phyloP scores from a whole-genome alignment of 64 coral and sea anemone genomes.

The Stichodactyla helianthus region DNA sequence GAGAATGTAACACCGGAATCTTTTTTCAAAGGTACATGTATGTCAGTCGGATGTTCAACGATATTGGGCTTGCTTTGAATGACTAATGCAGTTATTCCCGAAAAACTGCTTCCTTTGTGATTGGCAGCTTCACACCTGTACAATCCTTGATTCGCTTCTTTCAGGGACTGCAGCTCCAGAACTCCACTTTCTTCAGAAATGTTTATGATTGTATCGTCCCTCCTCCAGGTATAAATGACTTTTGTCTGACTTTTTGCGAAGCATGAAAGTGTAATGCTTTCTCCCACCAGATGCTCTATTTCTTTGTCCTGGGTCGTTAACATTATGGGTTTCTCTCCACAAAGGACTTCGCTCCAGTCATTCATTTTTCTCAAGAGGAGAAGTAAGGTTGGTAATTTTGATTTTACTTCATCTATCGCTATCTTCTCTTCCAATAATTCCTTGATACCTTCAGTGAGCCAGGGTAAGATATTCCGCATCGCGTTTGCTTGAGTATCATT shows the following conservation, averaged over 20 bases:
- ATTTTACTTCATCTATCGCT: neutral
- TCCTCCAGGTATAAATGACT: constrained; percentile 24
- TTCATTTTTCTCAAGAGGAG: neutral
- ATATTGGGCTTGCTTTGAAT: constrained; percentile 26
- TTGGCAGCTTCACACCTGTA: constrained; percentile 34
- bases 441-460: neutral
- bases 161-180: neutral
- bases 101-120: constrained; percentile 31
- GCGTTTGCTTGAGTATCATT: neutral
- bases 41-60: constrained; percentile 10
- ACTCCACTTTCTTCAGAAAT: neutral
- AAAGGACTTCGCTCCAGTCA: constrained; percentile 15
- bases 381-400: neutral
- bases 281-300: neutral
- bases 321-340: constrained; percentile 13
- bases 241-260: neutral
- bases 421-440: neutral
- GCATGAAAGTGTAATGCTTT: constrained; percentile 11
- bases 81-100: constrained; percentile 9
- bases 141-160: constrained; percentile 11
- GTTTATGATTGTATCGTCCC: neutral
- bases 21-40: neutral
- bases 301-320: neutral
- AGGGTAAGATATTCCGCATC: constrained; percentile 1
- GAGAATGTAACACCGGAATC: constrained; percentile 14